Evolutionary conservation across 2,888 invertebrate species (phyloP).

Genomic region (Drosophila villosipedis): DNA sequence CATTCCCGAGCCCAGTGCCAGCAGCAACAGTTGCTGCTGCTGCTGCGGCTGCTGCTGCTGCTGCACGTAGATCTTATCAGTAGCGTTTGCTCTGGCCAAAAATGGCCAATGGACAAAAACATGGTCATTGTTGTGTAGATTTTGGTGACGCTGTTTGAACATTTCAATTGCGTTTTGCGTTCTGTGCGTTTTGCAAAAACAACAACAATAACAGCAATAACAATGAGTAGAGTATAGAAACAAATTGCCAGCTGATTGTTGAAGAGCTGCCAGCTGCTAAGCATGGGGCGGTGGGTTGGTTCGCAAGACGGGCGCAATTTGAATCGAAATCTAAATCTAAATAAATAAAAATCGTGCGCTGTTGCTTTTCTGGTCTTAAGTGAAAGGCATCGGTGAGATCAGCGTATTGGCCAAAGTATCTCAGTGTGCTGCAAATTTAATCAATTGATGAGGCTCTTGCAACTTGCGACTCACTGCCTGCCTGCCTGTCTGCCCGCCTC

Average conservation of each 20-base stretch:
- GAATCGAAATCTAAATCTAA: conserved; percentile 79
- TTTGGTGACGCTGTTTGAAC: conserved; percentile 62
- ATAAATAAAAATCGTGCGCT: conserved; percentile 81
- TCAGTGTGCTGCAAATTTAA: conserved; percentile 75
- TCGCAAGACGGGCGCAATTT: conserved; percentile 17
- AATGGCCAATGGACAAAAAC: conserved; percentile 67
- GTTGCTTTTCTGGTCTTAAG: conserved; percentile 59
- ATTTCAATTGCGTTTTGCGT: conserved; percentile 74
- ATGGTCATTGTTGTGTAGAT: conserved; percentile 74
- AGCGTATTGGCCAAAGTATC: conserved; percentile 65
- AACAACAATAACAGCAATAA: conserved; percentile 16
- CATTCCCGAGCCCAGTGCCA: conserved; percentile 12
- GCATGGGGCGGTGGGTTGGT: not conserved
- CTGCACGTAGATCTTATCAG: conserved; percentile 62
- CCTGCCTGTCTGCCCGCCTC: conserved; percentile 25
- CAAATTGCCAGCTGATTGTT: conserved; percentile 57
- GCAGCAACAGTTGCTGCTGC: conserved; percentile 12
- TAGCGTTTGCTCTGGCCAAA: conserved; percentile 54
- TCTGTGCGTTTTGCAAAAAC: conserved; percentile 45
- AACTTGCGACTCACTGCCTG: conserved; percentile 35
- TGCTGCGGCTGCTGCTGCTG: conserved; percentile 2
- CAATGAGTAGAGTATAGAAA: conserved; percentile 18
- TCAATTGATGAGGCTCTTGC: conserved; percentile 78
- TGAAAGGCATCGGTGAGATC: conserved; percentile 79
- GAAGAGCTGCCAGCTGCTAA: conserved; percentile 6